Evolutionary conservation across 2,888 invertebrate genomes (phyloP).

Genomic region (Amphipyra tragopoginis): DNA sequence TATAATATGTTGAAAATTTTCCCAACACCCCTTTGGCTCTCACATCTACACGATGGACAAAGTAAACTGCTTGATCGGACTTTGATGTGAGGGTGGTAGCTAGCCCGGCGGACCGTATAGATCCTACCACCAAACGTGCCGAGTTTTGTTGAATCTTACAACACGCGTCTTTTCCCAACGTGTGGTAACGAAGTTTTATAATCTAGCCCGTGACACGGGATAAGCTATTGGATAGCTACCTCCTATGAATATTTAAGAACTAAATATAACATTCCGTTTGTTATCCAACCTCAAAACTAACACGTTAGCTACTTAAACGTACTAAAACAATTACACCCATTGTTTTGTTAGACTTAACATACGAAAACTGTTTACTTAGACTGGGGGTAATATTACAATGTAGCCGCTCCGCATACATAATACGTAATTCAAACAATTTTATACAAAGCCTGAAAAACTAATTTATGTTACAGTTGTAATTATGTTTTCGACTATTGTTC

Average conservation of each 20-base stretch:
- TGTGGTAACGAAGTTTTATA: no score
- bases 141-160: no score
- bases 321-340: constrained; percentile 56
- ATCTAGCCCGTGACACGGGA: not conserved
- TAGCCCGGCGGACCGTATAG: no score
- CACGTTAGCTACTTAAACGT: constrained; percentile 48
- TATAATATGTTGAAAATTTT: no score
- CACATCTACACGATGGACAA: no score
- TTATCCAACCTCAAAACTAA: constrained; percentile 44
- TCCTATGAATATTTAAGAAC: constrained; percentile 47
- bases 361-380: constrained; percentile 60
- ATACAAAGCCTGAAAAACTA: constrained; percentile 55
- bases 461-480: constrained; percentile 40
- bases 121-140: no score
- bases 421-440: constrained; percentile 50
- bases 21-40: no score
- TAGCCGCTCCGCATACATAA: constrained; percentile 38
- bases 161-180: no score
- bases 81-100: no score
- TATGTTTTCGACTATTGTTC: constrained; percentile 48
- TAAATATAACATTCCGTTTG: constrained; percentile 27
- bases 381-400: constrained; percentile 47
- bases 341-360: constrained; percentile 62
- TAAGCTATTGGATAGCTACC: not conserved
- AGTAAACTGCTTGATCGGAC: no score